Conservation (phyloP, 2,113 vertebrate species). For the Sturnira hondurensis region DNA sequence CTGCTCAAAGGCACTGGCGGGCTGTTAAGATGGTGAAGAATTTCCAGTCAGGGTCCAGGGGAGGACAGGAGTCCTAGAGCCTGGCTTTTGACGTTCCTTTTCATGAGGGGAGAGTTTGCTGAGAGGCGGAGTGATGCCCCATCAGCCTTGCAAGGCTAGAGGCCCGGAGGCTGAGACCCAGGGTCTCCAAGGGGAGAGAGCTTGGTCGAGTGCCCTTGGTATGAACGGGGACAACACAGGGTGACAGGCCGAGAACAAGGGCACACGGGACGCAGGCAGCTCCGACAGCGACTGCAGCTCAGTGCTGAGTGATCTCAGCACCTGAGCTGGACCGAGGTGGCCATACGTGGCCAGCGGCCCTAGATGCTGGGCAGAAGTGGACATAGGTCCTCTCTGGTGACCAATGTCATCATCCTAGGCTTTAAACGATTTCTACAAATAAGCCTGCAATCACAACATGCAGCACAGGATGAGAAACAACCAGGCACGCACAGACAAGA, state of each 20-base stretch:
- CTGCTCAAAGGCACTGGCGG: not conserved
- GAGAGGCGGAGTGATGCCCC: not conserved
- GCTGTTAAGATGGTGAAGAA: not conserved
- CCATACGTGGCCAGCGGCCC: not conserved
- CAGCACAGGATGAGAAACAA: not conserved
- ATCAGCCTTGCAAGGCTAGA: not conserved
- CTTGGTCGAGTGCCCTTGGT: not conserved
- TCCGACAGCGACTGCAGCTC: not conserved
- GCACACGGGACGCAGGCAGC: too few species aligned
- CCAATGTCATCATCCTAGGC: not conserved
- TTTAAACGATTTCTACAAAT: not conserved
- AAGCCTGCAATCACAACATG: not conserved
- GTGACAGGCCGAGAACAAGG: rapidly evolving
- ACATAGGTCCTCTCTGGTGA: not conserved
- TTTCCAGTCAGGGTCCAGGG: not conserved
- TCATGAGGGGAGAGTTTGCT: not conserved
- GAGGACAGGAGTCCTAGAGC: not conserved
- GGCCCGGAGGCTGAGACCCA: not conserved
- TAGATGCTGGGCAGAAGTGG: not conserved
- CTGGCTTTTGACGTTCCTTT: not conserved
- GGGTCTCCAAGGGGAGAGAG: too few species aligned
- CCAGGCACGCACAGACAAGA: not conserved
- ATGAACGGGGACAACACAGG: too few species aligned
- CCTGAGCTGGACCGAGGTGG: not conserved
- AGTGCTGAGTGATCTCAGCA: not conserved